These are phyloP conservation scores for Taphrorychus bicolor DNA, from an alignment of 2,888 invertebrate genomes.

Conservation along the genomic window DNA sequence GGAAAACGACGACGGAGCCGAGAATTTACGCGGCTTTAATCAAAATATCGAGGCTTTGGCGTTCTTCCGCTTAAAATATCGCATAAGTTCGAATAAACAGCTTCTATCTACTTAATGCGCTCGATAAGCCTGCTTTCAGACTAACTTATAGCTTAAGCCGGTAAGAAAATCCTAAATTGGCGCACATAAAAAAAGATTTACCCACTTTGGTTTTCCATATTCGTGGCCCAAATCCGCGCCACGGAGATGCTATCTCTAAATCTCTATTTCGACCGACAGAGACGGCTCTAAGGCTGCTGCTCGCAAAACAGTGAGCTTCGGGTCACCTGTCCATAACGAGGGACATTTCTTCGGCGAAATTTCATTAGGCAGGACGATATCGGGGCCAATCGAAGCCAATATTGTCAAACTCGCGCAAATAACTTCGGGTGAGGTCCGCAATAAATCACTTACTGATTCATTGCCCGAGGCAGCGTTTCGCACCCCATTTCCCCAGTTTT, in stretches of 20 bases:
- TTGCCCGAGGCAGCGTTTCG: slow-evolving; percentile 51
- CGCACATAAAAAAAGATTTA: slow-evolving; percentile 24
- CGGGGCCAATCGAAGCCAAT: slow-evolving; percentile 29
- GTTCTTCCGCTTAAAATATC: slow-evolving; percentile 26
- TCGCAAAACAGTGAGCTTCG: neutral
- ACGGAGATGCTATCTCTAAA: neutral
- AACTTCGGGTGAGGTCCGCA: slow-evolving; percentile 42
- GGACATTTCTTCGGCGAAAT: slow-evolving; percentile 17
- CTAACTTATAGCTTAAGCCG: slow-evolving; percentile 27
- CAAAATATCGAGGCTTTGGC: slow-evolving; percentile 33
- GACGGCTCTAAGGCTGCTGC: neutral
- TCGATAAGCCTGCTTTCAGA: slow-evolving; percentile 29
- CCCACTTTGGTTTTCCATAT: neutral
- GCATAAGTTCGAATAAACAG: slow-evolving; percentile 30
- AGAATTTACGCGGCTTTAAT: slow-evolving; percentile 18
- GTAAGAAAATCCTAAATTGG: slow-evolving; percentile 29
- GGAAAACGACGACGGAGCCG: neutral
- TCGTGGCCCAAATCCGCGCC: neutral
- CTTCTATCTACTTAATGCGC: slow-evolving; percentile 30
- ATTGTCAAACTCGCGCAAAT: slow-evolving; percentile 26
- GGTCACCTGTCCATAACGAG: slow-evolving; percentile 4
- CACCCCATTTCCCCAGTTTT: slow-evolving; percentile 50
- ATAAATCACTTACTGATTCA: slow-evolving; percentile 56
- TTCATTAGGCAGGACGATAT: slow-evolving; percentile 17
- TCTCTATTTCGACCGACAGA: neutral